Evolutionary conservation across 1,140 invertebrate genomes (phyloP).

Genomic region (Holcopasites calliopsidis): DNA sequence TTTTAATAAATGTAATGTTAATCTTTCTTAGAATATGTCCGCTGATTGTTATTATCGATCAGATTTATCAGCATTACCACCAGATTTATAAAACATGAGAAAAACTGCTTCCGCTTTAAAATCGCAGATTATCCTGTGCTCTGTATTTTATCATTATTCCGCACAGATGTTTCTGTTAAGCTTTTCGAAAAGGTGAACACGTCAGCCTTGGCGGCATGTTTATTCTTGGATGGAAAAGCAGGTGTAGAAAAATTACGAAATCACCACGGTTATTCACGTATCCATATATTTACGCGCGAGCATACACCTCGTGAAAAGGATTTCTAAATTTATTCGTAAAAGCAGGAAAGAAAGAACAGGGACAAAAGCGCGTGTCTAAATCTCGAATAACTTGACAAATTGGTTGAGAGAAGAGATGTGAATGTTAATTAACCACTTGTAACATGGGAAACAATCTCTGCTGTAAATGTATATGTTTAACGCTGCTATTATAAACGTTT

Average conservation of each 20-base stretch:
- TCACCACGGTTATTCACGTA: not conserved
- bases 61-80: no score
- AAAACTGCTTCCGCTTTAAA: no score
- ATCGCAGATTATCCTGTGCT: not conserved
- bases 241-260: not conserved
- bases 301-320: not conserved
- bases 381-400: not conserved
- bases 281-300: no score
- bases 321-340: constrained; percentile 8
- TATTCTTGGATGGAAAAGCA: not conserved
- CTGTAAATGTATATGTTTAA: no score
- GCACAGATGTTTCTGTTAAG: not conserved
- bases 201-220: not conserved
- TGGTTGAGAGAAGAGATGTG: not conserved
- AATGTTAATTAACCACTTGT: constrained; percentile 13
- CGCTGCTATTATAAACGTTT: no score
- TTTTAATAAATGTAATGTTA: no score
- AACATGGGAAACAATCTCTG: not conserved
- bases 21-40: no score
- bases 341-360: not conserved
- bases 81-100: no score
- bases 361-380: not conserved
- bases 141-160: not conserved
- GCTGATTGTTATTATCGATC: no score
- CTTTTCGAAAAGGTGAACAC: not conserved